Evolutionary conservation across 2,797 vertebrate species (phyloP), one percentile per base, ranked within the genome.

Genomic region (Myripristis murdjan): DNA sequence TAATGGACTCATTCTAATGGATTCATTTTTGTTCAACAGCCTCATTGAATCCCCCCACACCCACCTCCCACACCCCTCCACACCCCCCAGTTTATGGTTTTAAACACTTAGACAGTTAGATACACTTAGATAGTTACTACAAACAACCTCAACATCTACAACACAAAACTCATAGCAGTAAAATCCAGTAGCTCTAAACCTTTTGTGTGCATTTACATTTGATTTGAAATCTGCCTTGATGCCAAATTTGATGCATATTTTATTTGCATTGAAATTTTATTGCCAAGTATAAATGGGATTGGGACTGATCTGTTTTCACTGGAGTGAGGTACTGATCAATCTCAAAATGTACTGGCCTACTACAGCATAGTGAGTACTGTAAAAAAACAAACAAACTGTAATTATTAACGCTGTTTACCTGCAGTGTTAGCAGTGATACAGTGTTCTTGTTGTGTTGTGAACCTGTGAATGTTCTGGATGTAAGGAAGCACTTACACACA

Each of bases 401-500:
- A 22, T 59, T 53, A 20, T 48, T 82, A 72, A 70, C 79, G 81
- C 44, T 60, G 39, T 69, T 39, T 52, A 18, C 52, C 14, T 77
- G 49, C 80, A 78, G 43, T 77, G 68, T 74, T 73, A 52, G 62
- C 39, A 28, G 73, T 60, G 35, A 73, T 56, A 39, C 57, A 59
- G 56, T 70, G 41, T 75, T 37, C 3, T 66, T 73, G 71, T 72
- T 74, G 65, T 83, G 63, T 55, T 87, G 43, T 72, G 47, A 82
- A 79, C 74, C 70, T 83, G 73, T 86, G 69, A 85, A 85, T 78
- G 80, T 78, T 82, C 47, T 73, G 76, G 73, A 76, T 71, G 46
- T 70, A 61, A 43, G 64, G 64, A 79, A 58, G 73, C 49, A 46
- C 43, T 16, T 5, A 3, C 28, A 31, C 28, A 31, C 28, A 31